Base-by-base conservation (phyloP, 1,140 invertebrate genomes). In the Drosophila funebris region DNA sequence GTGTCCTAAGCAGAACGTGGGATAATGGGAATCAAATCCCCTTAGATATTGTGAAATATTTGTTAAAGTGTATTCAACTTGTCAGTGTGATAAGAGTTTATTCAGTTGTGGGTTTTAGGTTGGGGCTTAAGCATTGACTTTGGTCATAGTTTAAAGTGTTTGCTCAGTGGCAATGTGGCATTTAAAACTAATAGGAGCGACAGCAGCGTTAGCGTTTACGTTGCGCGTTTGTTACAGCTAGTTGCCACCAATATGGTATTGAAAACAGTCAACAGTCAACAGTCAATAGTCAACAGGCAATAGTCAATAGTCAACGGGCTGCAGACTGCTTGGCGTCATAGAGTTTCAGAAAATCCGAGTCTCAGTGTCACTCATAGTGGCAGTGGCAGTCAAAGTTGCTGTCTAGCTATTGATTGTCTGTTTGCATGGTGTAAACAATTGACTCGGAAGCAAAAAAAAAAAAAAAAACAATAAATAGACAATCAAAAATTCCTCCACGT, bases 101-200 rank as follows among this genome's bases (percentile, higher is more conserved):
- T 2, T 7, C 13, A 9, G 1, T 9, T 37, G 2, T 36, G 24
- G 43, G 16, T 46, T 57, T 44, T 27, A 41, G 43, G 29, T 22
- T 60, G 57, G 31, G 58, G 31, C 27, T 48, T 72, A 43, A 29
- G 69, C 52, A 61, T 72, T 52, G 22, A 43, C 62, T 69, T 27
- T 53, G 33, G 41, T 13, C 43, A 3, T 18, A 67, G 62, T 54
- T 80, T 66, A 60, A 66, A 62, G 50, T 85, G 75, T 85, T 85
- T 88, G 75, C 74, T 69, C 83, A 88, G 73, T 79, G 84, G 60
- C 84, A 88, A 88, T 83, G 76, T 77, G 83, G 84, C 84, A 89
- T 89, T 80, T 83, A 84, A 88, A 79, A 79, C 83, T 83, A 89
- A 88, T 77, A 77, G 76, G 76, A 90, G 61, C 76, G 72, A 85